These are phyloP conservation scores for Alsophila aescularia DNA, from an alignment of 2,888 invertebrate genomes.

Conservation along the genomic window DNA sequence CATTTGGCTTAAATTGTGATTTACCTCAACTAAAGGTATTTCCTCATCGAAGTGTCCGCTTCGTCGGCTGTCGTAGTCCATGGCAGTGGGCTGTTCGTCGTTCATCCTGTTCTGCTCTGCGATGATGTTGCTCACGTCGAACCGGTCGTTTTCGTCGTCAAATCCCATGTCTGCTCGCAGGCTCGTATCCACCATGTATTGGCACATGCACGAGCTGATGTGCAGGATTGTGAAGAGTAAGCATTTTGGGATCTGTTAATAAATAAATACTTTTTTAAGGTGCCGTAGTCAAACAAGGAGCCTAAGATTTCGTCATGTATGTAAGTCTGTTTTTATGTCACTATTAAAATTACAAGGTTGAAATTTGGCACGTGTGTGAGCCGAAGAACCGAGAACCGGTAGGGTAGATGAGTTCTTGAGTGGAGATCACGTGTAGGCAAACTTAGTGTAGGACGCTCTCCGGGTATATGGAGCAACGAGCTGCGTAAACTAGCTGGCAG, in stretches of 20 bases:
- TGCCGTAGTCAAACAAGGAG: too few species aligned
- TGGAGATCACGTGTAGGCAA: too few species aligned
- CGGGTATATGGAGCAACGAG: too few species aligned
- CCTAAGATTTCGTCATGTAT: too few species aligned
- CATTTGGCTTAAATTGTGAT: too few species aligned
- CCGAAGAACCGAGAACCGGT: too few species aligned
- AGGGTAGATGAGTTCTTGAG: too few species aligned
- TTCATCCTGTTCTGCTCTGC: conserved; percentile 41
- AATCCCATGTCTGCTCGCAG: conserved; percentile 63
- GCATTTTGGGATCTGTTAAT: conserved; percentile 12
- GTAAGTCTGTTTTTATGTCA: too few species aligned
- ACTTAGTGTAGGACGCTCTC: too few species aligned
- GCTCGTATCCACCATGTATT: conserved; percentile 39
- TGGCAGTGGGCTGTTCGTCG: neutral
- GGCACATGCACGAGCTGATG: conserved; percentile 34
- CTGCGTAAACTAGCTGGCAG: too few species aligned
- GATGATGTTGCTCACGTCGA: conserved; percentile 54
- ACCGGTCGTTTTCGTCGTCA: conserved; percentile 60
- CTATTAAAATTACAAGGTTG: too few species aligned
- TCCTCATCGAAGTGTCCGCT: neutral
- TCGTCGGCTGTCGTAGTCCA: neutral
- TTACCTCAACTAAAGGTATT: neutral
- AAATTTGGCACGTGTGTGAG: too few species aligned
- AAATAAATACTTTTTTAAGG: neutral
- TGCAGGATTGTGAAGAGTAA: conserved; percentile 30